These are phyloP conservation scores for Philaenus spumarius DNA, from an alignment of 1,140 invertebrate genomes.

Conservation along the genomic window DNA sequence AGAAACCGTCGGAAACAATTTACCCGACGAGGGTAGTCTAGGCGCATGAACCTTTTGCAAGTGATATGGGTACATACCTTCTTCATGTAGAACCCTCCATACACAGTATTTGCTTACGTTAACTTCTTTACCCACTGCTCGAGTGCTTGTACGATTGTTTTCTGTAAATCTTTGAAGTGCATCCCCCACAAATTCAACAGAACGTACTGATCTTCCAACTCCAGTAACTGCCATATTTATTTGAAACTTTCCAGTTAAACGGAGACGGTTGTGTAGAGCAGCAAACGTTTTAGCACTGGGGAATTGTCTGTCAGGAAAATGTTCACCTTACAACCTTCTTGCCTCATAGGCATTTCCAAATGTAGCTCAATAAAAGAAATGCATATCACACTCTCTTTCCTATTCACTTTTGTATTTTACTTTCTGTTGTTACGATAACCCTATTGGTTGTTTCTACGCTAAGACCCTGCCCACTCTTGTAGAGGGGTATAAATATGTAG, in stretches of 20 bases:
- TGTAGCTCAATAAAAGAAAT: neutral
- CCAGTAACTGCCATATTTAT: too few species aligned
- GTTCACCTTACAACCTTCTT: too few species aligned
- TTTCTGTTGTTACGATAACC: too few species aligned
- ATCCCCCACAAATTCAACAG: neutral
- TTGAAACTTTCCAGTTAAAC: too few species aligned
- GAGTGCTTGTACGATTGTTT: neutral
- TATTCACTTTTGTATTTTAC: too few species aligned
- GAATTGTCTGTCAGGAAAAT: too few species aligned
- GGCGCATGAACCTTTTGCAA: slow-evolving; percentile 1
- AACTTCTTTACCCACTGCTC: neutral
- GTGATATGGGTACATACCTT: neutral
- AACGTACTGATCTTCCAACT: neutral
- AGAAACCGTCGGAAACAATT: slow-evolving; percentile 4
- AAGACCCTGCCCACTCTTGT: too few species aligned
- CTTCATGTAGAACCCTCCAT: neutral
- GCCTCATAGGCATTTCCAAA: too few species aligned
- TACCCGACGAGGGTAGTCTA: neutral
- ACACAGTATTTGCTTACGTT: neutral
- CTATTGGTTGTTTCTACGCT: too few species aligned
- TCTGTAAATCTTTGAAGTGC: neutral
- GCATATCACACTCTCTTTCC: slow-evolving; percentile 2
- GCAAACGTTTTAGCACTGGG: too few species aligned
- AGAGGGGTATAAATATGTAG: too few species aligned
- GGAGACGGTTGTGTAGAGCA: too few species aligned